These are phyloP conservation scores for Pocillopora grandis DNA, from an alignment of 92 coral and sea anemone genomes.

Conservation along the genomic window DNA sequence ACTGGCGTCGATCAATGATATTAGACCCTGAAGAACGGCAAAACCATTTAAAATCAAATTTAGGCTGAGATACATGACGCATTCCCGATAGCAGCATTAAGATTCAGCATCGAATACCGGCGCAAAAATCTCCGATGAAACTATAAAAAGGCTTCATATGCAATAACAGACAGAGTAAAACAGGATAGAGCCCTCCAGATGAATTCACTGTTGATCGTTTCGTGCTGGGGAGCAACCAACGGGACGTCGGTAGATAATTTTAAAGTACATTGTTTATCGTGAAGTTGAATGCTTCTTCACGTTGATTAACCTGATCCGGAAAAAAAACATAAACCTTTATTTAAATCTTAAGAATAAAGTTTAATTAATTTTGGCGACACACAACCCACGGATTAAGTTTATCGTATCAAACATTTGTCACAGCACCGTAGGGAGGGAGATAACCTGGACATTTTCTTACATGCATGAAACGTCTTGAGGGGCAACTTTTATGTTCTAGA, in stretches of 20 bases:
- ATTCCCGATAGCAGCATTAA: background rate
- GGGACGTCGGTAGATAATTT: background rate
- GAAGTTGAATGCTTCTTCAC: conserved; percentile 13
- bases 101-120: background rate
- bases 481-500: background rate
- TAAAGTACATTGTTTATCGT: background rate
- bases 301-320: conserved; percentile 10
- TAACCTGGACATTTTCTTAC: background rate
- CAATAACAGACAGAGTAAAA: background rate
- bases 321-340: conserved; percentile 8
- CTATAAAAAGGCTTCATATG: background rate
- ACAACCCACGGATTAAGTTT: background rate
- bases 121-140: background rate
- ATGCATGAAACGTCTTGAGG: background rate
- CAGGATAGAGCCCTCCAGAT: conserved; percentile 17
- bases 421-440: conserved; percentile 5
- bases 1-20: background rate
- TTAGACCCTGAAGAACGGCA: background rate
- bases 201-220: conserved; percentile 4
- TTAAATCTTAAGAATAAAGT: background rate
- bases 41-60: background rate
- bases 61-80: background rate
- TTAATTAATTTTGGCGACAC: conserved; percentile 36
- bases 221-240: background rate
- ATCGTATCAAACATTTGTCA: conserved; percentile 8